These are phyloP conservation scores for Delia radicum DNA, from an alignment of 1,140 invertebrate species.

Conservation along the genomic window DNA sequence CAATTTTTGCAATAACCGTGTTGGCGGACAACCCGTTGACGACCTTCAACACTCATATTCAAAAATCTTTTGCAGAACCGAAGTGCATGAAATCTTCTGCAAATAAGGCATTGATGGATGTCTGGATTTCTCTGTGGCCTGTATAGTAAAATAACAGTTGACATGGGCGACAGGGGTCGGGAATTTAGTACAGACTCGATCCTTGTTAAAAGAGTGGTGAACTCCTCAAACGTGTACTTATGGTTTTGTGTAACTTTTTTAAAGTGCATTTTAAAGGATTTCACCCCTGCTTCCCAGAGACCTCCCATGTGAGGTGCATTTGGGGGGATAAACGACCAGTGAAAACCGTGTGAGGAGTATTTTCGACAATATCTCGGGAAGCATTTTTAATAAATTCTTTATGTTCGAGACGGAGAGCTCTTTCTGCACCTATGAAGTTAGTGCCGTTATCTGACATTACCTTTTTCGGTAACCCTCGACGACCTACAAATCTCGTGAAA, in stretches of 20 bases:
- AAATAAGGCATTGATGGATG: too few relatives aligned
- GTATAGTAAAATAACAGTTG: constrained; percentile 7
- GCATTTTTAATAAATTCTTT: not conserved
- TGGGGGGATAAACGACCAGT: constrained; percentile 3
- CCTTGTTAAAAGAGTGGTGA: not conserved
- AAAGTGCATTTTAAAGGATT: constrained; percentile 1
- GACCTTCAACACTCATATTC: not conserved
- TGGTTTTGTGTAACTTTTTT: not conserved
- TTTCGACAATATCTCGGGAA: not conserved
- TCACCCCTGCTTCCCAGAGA: constrained; percentile 34
- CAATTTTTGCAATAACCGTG: not conserved
- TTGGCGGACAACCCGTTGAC: not conserved
- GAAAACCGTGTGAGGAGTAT: not conserved
- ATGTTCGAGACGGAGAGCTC: not conserved
- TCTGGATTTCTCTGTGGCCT: too few relatives aligned
- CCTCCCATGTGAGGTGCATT: constrained; percentile 39
- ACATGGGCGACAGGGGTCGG: constrained; percentile 20
- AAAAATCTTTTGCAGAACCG: not conserved
- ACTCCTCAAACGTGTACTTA: constrained; percentile 21
- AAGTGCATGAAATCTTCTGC: not conserved
- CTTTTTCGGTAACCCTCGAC: not conserved
- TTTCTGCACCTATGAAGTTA: not conserved
- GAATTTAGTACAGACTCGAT: constrained; percentile 39
- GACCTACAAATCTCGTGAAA: not conserved
- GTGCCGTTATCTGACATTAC: not conserved